These are phyloP conservation scores for Panthera tigris DNA, from an alignment of 2,113 vertebrate genomes.

Conservation along the genomic window DNA sequence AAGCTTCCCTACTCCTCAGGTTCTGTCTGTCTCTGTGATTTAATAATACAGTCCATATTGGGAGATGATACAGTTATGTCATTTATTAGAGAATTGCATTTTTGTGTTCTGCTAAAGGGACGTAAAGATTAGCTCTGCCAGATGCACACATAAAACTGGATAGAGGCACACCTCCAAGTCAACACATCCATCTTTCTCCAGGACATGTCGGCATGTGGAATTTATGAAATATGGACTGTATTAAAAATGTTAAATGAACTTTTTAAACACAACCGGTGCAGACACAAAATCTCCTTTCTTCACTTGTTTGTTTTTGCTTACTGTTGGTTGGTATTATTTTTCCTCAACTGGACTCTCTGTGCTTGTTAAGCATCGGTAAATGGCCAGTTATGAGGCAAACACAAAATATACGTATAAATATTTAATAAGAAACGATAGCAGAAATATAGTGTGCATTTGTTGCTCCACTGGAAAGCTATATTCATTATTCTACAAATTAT, in stretches of 20 bases:
- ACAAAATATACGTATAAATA: conserved; percentile 82
- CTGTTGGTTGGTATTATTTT: conserved; percentile 9
- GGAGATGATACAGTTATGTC: conserved; percentile 48
- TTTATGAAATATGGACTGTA: conserved; percentile 62
- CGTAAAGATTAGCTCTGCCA: conserved; percentile 52
- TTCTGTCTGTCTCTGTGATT: not conserved
- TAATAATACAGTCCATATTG: conserved; percentile 39
- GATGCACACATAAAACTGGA: conserved; percentile 17
- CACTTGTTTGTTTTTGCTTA: not conserved
- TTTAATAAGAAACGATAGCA: conserved; percentile 83
- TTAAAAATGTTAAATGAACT: conserved; percentile 56
- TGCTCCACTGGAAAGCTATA: conserved; percentile 80
- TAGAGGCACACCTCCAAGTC: conserved; percentile 52
- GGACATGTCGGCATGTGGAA: not conserved
- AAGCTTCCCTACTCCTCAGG: not conserved
- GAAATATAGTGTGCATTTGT: conserved; percentile 77
- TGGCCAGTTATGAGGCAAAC: conserved; percentile 66
- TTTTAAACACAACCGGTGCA: conserved; percentile 34
- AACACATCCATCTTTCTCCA: conserved; percentile 52
- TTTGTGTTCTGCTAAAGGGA: conserved; percentile 61
- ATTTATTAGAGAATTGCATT: conserved; percentile 58
- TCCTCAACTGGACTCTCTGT: conserved; percentile 60
- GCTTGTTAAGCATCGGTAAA: conserved; percentile 67
- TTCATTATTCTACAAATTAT: conserved; percentile 85
- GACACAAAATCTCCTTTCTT: not conserved